A percentile compares a stretch with the other conserved stretches of the same genome.
Evolutionary conservation across 2,113 vertebrate species (phyloP).

Genomic region (Chlamydotis undulata): DNA sequence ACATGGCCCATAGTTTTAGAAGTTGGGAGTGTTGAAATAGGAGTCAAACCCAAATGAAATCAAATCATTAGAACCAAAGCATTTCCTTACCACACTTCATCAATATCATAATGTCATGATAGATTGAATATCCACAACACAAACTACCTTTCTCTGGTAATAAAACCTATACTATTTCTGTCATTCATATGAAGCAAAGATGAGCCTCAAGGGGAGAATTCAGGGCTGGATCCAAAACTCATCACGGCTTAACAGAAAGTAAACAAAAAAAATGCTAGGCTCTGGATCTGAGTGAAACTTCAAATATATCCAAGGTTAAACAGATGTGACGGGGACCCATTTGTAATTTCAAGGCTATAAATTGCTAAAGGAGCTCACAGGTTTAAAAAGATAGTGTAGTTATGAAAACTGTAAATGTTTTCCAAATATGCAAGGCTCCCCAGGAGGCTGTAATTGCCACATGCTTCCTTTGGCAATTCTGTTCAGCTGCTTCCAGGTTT

Average conservation of each 20-base stretch:
- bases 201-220: neutral
- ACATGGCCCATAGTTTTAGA: slow-evolving; percentile 12
- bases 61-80: neutral
- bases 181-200: neutral
- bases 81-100: slow-evolving; percentile 25
- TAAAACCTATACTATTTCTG: neutral
- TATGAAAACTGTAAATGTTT: neutral
- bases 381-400: neutral
- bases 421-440: neutral
- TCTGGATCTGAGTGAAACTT: neutral
- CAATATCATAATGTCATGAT: neutral
- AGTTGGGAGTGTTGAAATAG: slow-evolving; percentile 5
- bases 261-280: neutral
- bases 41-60: slow-evolving; percentile 31
- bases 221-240: neutral
- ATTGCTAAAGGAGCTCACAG: neutral
- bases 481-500: neutral
- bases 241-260: neutral
- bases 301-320: neutral
- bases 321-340: neutral
- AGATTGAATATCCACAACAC: neutral
- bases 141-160: slow-evolving; percentile 1
- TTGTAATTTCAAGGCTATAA: neutral
- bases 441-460: neutral
- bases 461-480: neutral